phyloP scores from a whole-genome alignment of 2,888 invertebrate genomes.

The Chrysotoxum bicinctum region DNA sequence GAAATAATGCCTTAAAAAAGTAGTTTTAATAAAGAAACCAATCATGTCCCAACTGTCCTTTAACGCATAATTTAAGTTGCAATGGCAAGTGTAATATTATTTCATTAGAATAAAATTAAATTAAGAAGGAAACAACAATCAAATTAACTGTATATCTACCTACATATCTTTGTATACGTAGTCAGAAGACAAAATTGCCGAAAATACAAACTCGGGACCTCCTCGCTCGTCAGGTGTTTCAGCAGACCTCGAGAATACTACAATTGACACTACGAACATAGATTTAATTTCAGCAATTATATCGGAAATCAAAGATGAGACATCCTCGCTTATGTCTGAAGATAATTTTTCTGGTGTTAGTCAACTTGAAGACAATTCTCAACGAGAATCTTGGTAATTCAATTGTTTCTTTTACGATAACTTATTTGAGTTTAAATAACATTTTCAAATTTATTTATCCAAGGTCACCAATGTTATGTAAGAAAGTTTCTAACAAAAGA shows the following conservation, averaged over 20 bases:
- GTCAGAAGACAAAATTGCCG: neutral
- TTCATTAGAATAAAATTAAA: too few species aligned
- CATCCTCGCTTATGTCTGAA: neutral
- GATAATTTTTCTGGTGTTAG: neutral
- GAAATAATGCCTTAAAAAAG: too few species aligned
- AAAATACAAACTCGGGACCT: neutral
- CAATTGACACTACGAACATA: neutral
- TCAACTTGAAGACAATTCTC: neutral
- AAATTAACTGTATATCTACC: too few species aligned
- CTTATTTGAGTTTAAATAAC: neutral
- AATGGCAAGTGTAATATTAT: too few species aligned
- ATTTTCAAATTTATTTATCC: too few species aligned
- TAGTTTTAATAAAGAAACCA: too few species aligned
- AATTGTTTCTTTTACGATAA: neutral
- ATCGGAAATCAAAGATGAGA: neutral
- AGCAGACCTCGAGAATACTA: neutral
- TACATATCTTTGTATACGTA: neutral
- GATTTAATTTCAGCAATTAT: neutral
- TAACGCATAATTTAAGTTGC: too few species aligned
- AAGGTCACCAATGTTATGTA: neutral
- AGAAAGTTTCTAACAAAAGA: neutral
- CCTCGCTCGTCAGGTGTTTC: neutral
- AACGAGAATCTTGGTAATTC: neutral
- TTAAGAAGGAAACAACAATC: too few species aligned
- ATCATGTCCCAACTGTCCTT: too few species aligned